Base-by-base conservation (phyloP, 2,888 invertebrate genomes). In the Drepanosiphum platanoidis region DNA sequence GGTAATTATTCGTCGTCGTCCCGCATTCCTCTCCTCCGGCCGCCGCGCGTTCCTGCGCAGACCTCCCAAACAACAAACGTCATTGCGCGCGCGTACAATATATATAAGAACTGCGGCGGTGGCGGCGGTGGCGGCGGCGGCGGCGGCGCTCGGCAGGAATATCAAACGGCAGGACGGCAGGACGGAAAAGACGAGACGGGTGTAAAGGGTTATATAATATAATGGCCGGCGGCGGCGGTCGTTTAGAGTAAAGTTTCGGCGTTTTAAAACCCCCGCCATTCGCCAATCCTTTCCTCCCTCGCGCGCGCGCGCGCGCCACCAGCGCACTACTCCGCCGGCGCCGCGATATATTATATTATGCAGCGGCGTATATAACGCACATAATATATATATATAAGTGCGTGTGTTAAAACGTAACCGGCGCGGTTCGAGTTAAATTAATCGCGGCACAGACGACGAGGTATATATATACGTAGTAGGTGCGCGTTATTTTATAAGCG, bases 201-300 rank as follows among this genome's bases (percentile, higher is more conserved):
- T n/a, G n/a, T n/a, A n/a, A 34, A 52, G 80, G 80, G 80, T 80
- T 70, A 70, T 78, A 78, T 52, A 18, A 74, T n/a, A n/a, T 77
- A 77, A 77, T 70, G 68, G 80, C 68, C 80, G 80, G 42, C 36
- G 64, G 78, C 15, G 52, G 83, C 66, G 83, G 83, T 83, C 83
- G 83, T 83, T 83, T 83, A 46, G 74, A 66, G 64, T 64, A 83
- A 83, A 83, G 83, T 83, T 83, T 83, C 39, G 82, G 71, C 82
- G 61, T 82, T 83, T 74, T 74, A 74, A 72, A 61, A 61, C 72
- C 71, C 58, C 34, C 0, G 2, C 70, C n/a, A n/a, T n/a, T n/a
- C n/a, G n/a, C n/a, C n/a, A n/a, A n/a, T n/a, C n/a, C n/a, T n/a
- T n/a, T 36, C 32, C 36, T 13, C 42, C 34, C 39, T n/a, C 71